Evolutionary conservation across 2,888 invertebrate species (phyloP).

Genomic region (Orchestes rusci): DNA sequence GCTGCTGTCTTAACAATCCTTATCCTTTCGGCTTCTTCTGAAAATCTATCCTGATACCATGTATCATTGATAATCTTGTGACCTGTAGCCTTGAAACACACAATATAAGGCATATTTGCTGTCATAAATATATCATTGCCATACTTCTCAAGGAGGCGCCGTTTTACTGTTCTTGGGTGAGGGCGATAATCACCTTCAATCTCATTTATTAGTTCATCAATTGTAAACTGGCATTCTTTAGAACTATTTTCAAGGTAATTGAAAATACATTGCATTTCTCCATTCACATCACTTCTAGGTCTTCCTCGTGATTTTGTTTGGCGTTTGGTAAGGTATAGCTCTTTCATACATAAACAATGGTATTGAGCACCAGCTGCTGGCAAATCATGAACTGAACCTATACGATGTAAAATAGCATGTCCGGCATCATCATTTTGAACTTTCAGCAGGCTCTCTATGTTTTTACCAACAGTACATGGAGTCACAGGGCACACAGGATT

Average conservation of each 20-base stretch:
- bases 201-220: background rate
- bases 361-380: constrained; percentile 10
- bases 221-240: background rate
- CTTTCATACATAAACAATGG: constrained; percentile 5
- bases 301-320: constrained; percentile 6
- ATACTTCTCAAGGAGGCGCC: constrained; percentile 5
- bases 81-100: constrained; percentile 2
- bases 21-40: background rate
- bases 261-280: constrained; percentile 9
- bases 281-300: constrained; percentile 4
- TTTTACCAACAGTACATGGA: constrained; percentile 1
- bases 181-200: constrained; percentile 5
- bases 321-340: too few relatives aligned
- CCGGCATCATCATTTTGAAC: constrained; percentile 8
- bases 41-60: background rate
- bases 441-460: constrained; percentile 5
- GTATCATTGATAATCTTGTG: background rate
- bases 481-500: too few relatives aligned
- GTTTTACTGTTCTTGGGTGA: constrained; percentile 9
- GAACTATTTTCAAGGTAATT: constrained; percentile 6
- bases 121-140: background rate
- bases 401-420: constrained; percentile 6
- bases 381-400: constrained; percentile 8
- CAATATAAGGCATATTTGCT: background rate
- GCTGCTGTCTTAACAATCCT: constrained; percentile 1